Percentiles rank a stretch among this genome's conserved stretches.
Evolutionary conservation across 53 echinoderm and acorn worm species (phyloP).

Genomic region (Mesocentrotus franciscanus): DNA sequence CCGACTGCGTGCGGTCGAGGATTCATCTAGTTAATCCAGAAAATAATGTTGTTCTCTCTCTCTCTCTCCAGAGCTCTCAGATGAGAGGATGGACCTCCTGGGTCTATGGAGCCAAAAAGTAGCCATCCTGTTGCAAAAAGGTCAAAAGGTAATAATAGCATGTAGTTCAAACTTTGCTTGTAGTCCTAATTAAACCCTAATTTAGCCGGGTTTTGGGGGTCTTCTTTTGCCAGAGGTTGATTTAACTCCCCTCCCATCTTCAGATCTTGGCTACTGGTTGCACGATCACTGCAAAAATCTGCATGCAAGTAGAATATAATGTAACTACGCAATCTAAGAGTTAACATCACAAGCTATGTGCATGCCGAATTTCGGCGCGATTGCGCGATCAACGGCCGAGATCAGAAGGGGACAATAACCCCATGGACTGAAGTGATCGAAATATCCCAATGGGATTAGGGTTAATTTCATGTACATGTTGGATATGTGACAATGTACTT

Average conservation of each 20-base stretch:
- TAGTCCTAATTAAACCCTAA: conserved; percentile 23
- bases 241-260: no score
- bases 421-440: no score
- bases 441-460: neutral
- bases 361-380: neutral
- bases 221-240: no score
- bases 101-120: neutral
- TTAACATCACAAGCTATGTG: neutral
- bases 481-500: neutral
- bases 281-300: no score
- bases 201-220: no score
- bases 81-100: neutral
- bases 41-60: neutral
- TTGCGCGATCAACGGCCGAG: neutral
- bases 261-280: no score
- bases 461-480: neutral
- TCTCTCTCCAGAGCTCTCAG: neutral
- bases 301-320: no score
- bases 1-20: neutral
- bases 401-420: no score
- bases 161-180: neutral
- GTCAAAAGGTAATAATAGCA: conserved; percentile 2
- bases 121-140: conserved; percentile 21
- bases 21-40: conserved; percentile 1
- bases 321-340: neutral